Evolutionary conservation across 2,888 invertebrate genomes (phyloP).

Genomic region (Dasysyrphus albostriatus): DNA sequence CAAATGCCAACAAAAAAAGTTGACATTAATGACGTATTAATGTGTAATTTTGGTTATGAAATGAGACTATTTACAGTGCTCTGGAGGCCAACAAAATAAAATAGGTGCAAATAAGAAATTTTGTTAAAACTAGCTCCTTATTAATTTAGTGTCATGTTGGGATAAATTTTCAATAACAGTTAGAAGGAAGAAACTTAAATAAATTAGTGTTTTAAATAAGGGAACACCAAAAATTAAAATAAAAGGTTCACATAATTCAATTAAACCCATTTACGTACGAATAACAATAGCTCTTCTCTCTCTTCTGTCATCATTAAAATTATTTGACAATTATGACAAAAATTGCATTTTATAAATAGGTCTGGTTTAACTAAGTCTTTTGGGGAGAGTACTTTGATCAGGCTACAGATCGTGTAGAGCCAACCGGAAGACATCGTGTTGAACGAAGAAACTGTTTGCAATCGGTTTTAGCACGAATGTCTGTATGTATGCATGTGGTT

Average conservation of each 20-base stretch:
- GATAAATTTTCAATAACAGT: background rate
- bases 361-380: slow-evolving; percentile 67
- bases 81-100: slow-evolving; percentile 10
- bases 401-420: slow-evolving; percentile 92
- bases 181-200: slow-evolving; percentile 11
- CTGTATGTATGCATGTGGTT: slow-evolving; percentile 96
- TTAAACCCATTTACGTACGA: slow-evolving; percentile 67
- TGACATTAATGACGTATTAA: background rate
- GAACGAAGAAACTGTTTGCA: slow-evolving; percentile 95
- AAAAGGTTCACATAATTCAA: slow-evolving; percentile 15
- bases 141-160: slow-evolving; percentile 1
- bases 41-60: slow-evolving; percentile 3
- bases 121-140: background rate
- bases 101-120: slow-evolving; percentile 17
- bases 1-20: background rate
- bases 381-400: slow-evolving; percentile 56
- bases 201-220: slow-evolving; percentile 44
- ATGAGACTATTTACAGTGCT: slow-evolving; percentile 33
- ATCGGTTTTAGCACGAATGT: slow-evolving; percentile 96
- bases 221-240: slow-evolving; percentile 24
- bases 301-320: slow-evolving; percentile 47
- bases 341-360: slow-evolving; percentile 61
- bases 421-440: slow-evolving; percentile 97
- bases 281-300: slow-evolving; percentile 34
- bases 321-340: slow-evolving; percentile 44